These are phyloP conservation scores for Ectemnius lituratus DNA, from an alignment of 2,888 invertebrate genomes.

Conservation along the genomic window DNA sequence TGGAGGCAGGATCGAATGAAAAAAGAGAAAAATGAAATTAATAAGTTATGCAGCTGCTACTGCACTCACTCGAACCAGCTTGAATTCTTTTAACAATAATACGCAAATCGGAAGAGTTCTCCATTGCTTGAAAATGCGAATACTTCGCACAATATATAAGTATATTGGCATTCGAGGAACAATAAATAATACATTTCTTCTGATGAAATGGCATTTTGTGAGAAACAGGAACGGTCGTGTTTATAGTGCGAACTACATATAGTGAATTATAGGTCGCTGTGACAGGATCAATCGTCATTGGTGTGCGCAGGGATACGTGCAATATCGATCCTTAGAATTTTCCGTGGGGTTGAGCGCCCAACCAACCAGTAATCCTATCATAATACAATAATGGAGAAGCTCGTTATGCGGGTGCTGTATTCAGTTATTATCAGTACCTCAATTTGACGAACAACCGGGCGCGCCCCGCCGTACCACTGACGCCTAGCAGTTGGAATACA, in stretches of 20 bases:
- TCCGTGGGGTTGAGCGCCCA: slow-evolving; percentile 29
- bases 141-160: background rate
- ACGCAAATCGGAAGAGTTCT: too few relatives aligned
- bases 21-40: slow-evolving; percentile 47
- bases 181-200: too few relatives aligned
- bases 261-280: background rate
- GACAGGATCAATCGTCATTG: background rate
- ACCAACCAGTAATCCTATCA: slow-evolving; percentile 40
- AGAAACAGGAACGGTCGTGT: too few relatives aligned
- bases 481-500: slow-evolving; percentile 18
- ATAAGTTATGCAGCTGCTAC: slow-evolving; percentile 50
- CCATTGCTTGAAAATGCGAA: background rate
- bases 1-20: slow-evolving; percentile 17
- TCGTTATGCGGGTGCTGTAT: slow-evolving; percentile 58
- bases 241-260: too few relatives aligned
- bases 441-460: slow-evolving; percentile 55
- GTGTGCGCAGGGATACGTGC: slow-evolving; percentile 4
- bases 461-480: slow-evolving; percentile 29
- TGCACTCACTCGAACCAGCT: slow-evolving; percentile 16
- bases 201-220: too few relatives aligned
- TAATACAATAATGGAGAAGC: slow-evolving; percentile 62
- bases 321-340: slow-evolving; percentile 36
- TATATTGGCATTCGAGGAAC: background rate
- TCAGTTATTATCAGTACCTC: slow-evolving; percentile 58
- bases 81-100: background rate